These are phyloP conservation scores for Drosophila macrospina DNA, from an alignment of 2,888 invertebrate species.

Conservation along the genomic window DNA sequence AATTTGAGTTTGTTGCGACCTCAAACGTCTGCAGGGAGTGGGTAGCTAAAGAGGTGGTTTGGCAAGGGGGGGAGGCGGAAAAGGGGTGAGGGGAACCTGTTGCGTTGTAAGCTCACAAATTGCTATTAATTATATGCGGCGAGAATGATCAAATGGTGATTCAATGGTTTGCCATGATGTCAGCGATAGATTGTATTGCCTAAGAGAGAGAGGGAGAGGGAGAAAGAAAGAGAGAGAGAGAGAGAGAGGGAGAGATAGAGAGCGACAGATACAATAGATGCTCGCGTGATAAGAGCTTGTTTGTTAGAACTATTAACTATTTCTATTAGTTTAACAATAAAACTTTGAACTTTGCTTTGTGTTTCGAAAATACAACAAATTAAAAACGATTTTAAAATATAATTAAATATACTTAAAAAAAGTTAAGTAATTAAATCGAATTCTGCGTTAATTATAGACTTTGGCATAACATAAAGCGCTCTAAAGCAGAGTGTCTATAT, in stretches of 20 bases:
- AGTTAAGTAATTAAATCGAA: no score
- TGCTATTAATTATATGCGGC: conserved; percentile 61
- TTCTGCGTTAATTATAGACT: no score
- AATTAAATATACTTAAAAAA: neutral
- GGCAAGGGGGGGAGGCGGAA: no score
- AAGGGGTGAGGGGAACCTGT: conserved; percentile 43
- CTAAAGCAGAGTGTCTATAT: no score
- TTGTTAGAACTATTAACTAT: no score
- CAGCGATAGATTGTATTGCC: conserved; percentile 42
- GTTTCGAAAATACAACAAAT: neutral
- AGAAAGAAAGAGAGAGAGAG: neutral
- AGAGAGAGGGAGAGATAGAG: neutral
- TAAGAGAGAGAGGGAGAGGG: neutral
- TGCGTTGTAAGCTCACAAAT: conserved; percentile 53
- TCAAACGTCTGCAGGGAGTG: neutral
- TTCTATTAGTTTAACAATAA: neutral
- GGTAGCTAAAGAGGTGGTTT: neutral
- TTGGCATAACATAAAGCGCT: no score
- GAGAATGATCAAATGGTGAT: conserved; percentile 56
- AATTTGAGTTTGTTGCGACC: conserved; percentile 8
- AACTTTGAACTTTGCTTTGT: conserved; percentile 7
- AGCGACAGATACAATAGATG: conserved; percentile 3
- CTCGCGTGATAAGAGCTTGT: conserved; percentile 7
- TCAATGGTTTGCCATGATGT: conserved; percentile 63
- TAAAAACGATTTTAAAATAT: neutral